A percentile compares a stretch with the other conserved stretches of the same genome.
phyloP scores from a whole-genome alignment of 1,140 invertebrate genomes.

The Drosophila truncata region DNA sequence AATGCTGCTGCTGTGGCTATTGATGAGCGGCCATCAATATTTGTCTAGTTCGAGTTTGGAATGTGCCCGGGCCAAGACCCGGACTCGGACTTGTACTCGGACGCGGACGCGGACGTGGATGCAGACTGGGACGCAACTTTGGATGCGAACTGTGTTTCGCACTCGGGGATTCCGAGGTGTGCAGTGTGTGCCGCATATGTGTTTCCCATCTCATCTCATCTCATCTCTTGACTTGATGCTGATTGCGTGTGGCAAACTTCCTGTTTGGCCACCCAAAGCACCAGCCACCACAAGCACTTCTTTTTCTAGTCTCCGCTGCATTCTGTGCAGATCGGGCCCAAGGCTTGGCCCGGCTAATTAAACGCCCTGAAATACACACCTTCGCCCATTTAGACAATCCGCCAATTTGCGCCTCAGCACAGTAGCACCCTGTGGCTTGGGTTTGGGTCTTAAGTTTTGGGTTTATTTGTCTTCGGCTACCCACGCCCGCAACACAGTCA shows the following conservation, averaged over 20 bases:
- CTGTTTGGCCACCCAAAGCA: conserved; percentile 65
- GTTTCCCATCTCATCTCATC: conserved; percentile 19
- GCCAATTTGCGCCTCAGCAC: conserved; percentile 49
- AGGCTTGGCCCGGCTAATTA: conserved; percentile 74
- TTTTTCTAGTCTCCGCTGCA: conserved; percentile 43
- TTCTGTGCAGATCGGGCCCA: conserved; percentile 57
- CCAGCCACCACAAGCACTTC: conserved; percentile 20
- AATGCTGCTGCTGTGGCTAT: conserved; percentile 62
- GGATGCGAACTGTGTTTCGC: conserved; percentile 42
- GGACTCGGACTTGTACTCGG: conserved; percentile 24
- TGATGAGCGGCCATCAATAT: conserved; percentile 83
- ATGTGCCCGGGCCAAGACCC: conserved; percentile 70
- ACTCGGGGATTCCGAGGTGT: conserved; percentile 40
- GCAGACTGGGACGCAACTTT: conserved; percentile 4
- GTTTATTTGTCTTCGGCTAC: conserved; percentile 31
- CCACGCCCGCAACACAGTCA: conserved; percentile 30
- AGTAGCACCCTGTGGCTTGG: conserved; percentile 46
- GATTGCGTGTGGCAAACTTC: conserved; percentile 81
- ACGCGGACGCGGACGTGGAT: conserved; percentile 31
- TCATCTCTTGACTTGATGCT: conserved; percentile 58
- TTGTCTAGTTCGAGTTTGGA: conserved; percentile 80
- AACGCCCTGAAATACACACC: conserved; percentile 58
- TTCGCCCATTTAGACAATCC: conserved; percentile 32
- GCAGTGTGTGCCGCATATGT: conserved; percentile 42
- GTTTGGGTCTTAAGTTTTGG: conserved; percentile 7